Evolutionary conservation across 1,140 invertebrate species (phyloP).

Genomic region (Musca vetustissima): DNA sequence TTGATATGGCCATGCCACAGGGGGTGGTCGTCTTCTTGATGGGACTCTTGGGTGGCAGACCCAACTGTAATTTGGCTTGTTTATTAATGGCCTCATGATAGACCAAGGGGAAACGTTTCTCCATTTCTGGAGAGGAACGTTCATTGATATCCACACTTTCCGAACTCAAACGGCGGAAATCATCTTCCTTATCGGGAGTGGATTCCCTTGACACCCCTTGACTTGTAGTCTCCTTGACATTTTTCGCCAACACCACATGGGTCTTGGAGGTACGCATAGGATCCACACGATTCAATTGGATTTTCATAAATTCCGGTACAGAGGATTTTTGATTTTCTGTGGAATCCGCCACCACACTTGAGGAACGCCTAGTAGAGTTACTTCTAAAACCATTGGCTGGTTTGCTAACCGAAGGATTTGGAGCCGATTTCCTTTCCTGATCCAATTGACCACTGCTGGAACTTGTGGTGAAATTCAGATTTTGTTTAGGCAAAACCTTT

Average conservation of each 20-base stretch:
- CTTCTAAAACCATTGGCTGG: slow-evolving; percentile 9
- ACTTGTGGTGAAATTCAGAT: background rate
- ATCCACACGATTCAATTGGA: slow-evolving; percentile 70
- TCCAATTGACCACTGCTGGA: background rate
- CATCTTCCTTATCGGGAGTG: slow-evolving; percentile 38
- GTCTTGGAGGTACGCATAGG: slow-evolving; percentile 52
- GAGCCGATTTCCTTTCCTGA: slow-evolving; percentile 27
- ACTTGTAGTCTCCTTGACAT: slow-evolving; percentile 40
- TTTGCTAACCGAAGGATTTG: slow-evolving; percentile 27
- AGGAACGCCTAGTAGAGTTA: background rate
- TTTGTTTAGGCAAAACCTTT: background rate
- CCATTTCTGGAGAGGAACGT: slow-evolving; percentile 28
- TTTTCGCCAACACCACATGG: slow-evolving; percentile 64
- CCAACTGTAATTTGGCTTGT: slow-evolving; percentile 34
- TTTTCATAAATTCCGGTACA: slow-evolving; percentile 71
- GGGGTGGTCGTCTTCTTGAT: slow-evolving; percentile 20
- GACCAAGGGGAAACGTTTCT: slow-evolving; percentile 26
- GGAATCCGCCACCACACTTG: slow-evolving; percentile 28
- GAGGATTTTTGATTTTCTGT: background rate
- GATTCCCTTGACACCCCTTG: background rate
- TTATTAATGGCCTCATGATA: slow-evolving; percentile 22
- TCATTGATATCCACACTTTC: slow-evolving; percentile 59
- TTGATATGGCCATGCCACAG: no score
- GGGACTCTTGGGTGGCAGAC: slow-evolving; percentile 31
- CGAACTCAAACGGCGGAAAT: slow-evolving; percentile 57